These are phyloP conservation scores for Brotula barbata DNA, from an alignment of 2,797 vertebrate species.

Conservation along the genomic window DNA sequence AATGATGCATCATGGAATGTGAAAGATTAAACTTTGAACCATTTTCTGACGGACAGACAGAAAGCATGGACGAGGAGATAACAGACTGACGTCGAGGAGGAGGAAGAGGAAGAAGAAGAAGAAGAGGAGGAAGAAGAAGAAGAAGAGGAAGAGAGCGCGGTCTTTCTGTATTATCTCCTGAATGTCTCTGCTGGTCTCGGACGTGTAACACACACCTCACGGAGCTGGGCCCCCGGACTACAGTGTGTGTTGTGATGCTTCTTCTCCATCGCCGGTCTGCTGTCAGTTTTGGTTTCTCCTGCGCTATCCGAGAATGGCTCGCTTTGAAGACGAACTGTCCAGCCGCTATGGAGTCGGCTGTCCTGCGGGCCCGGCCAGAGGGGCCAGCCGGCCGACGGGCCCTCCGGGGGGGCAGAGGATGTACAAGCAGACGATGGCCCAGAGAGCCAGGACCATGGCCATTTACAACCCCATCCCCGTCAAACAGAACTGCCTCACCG, in stretches of 20 bases:
- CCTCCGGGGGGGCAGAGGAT: conserved; percentile 84
- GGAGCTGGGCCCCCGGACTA: conserved; percentile 68
- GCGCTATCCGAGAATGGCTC: conserved; percentile 86
- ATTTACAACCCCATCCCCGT: conserved; percentile 98
- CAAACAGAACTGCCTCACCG: conserved; percentile 94
- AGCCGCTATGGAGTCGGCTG: conserved; percentile 88
- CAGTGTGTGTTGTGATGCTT: conserved; percentile 85
- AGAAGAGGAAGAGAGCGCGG: conserved; percentile 15
- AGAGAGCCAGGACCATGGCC: conserved; percentile 96
- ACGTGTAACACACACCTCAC: conserved; percentile 55
- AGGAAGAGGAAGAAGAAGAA: too few species aligned
- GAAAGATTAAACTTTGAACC: conserved; percentile 56
- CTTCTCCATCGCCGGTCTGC: conserved; percentile 76
- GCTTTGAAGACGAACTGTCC: conserved; percentile 91
- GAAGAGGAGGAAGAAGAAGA: too few species aligned
- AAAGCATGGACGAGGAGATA: conserved; percentile 31
- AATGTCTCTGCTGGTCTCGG: conserved; percentile 54
- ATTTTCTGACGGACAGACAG: conserved; percentile 31
- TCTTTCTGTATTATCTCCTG: conserved; percentile 17
- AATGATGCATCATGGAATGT: conserved; percentile 57
- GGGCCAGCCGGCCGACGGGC: conserved; percentile 79
- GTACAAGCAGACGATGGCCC: conserved; percentile 96
- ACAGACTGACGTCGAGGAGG: conserved; percentile 9
- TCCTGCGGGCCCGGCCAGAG: conserved; percentile 81
- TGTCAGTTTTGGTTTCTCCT: conserved; percentile 78